A percentile compares a stretch with the other conserved stretches of the same genome.
Evolutionary conservation across 1,140 invertebrate genomes (phyloP).

Genomic region (Contarinia nasturtii): DNA sequence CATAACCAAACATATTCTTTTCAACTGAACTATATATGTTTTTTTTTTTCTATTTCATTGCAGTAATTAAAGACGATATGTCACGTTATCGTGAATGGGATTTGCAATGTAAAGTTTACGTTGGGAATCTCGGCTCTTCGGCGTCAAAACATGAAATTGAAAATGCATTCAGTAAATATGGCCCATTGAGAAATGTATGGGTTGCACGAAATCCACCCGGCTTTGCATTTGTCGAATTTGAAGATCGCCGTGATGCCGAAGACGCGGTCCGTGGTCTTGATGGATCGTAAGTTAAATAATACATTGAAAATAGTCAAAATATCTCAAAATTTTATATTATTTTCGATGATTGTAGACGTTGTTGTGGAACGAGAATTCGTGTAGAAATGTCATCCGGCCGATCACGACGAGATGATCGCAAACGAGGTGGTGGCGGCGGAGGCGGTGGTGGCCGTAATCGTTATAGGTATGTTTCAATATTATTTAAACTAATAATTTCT

Average conservation of each 20-base stretch:
- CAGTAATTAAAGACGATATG: constrained; percentile 22
- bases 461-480: constrained; percentile 23
- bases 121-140: constrained; percentile 87
- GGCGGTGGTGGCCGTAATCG: constrained; percentile 24
- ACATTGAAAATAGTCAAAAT: neutral
- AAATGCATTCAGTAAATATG: constrained; percentile 85
- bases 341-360: constrained; percentile 32
- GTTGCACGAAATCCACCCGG: constrained; percentile 86
- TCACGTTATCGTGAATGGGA: constrained; percentile 79
- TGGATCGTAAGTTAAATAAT: constrained; percentile 58
- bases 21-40: no score
- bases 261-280: constrained; percentile 90
- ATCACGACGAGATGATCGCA: constrained; percentile 47
- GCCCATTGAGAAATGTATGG: constrained; percentile 90
- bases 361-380: constrained; percentile 63
- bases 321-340: neutral
- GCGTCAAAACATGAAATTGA: constrained; percentile 84
- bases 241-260: constrained; percentile 91
- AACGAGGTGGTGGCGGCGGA: constrained; percentile 26
- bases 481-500: neutral
- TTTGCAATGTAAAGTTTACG: constrained; percentile 92
- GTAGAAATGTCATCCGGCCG: constrained; percentile 78
- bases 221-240: constrained; percentile 97
- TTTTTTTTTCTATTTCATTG: no score
- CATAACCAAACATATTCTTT: no score